phyloP scores from a whole-genome alignment of 2,888 invertebrate genomes.

The Scaptomyza flava region DNA sequence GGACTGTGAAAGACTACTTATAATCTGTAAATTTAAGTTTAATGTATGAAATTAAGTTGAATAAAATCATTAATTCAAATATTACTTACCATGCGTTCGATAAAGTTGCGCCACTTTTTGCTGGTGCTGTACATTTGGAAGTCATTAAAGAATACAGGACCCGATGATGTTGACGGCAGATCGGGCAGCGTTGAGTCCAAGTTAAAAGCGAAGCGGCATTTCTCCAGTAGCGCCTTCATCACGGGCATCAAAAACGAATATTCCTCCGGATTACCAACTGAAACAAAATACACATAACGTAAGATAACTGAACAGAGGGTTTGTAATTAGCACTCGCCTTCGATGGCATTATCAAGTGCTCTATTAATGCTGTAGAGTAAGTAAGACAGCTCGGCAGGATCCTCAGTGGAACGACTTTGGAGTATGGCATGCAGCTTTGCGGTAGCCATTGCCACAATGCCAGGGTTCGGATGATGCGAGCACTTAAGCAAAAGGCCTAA shows the following conservation, averaged over 20 bases:
- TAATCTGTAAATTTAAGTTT: constrained; percentile 21
- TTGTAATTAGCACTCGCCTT: constrained; percentile 76
- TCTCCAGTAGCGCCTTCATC: constrained; percentile 87
- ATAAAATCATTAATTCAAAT: background rate
- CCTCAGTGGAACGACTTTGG: constrained; percentile 86
- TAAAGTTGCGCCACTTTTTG: constrained; percentile 86
- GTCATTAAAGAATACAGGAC: constrained; percentile 87
- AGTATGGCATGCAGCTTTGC: constrained; percentile 87
- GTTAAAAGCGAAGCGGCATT: constrained; percentile 83
- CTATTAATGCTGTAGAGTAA: constrained; percentile 85
- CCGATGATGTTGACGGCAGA: constrained; percentile 85
- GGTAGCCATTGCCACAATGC: constrained; percentile 87
- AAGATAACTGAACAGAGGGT: background rate
- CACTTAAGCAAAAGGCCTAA: constrained; percentile 85
- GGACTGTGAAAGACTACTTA: constrained; percentile 23
- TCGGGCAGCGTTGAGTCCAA: constrained; percentile 84
- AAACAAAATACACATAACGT: background rate
- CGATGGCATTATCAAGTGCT: constrained; percentile 84
- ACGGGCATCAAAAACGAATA: constrained; percentile 87
- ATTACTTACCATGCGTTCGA: constrained; percentile 85
- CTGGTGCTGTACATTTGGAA: constrained; percentile 86
- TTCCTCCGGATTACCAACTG: constrained; percentile 86
- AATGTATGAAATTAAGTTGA: constrained; percentile 23
- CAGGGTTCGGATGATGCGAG: constrained; percentile 85
- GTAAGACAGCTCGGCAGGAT: constrained; percentile 86